These are phyloP conservation scores for Hedya salicella DNA, from an alignment of 2,888 invertebrate species.

Conservation along the genomic window DNA sequence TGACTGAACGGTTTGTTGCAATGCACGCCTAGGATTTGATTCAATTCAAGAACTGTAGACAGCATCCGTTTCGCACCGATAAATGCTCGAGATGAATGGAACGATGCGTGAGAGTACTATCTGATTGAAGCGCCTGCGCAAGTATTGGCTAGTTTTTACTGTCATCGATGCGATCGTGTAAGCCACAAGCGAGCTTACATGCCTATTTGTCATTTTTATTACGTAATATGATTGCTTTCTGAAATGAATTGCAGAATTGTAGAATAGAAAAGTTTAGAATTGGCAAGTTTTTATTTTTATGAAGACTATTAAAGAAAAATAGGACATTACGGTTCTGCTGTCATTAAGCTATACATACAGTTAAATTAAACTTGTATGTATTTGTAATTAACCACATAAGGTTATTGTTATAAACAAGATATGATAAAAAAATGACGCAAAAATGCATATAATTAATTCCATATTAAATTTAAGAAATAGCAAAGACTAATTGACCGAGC, in stretches of 20 bases:
- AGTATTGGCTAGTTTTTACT: slow-evolving; percentile 54
- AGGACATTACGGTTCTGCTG: no score
- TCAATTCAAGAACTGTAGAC: slow-evolving; percentile 60
- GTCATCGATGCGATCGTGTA: slow-evolving; percentile 60
- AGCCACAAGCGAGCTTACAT: slow-evolving; percentile 68
- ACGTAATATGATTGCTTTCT: slow-evolving; percentile 74
- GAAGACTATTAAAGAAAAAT: no score
- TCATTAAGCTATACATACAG: no score
- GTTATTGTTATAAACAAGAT: no score
- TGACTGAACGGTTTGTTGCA: slow-evolving; percentile 7
- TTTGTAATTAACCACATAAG: no score
- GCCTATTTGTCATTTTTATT: slow-evolving; percentile 77
- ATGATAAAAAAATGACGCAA: no score
- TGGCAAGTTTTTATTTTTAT: slow-evolving; percentile 13
- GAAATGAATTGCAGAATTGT: slow-evolving; percentile 52
- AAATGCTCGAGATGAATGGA: slow-evolving; percentile 74
- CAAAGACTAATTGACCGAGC: no score
- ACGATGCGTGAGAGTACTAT: slow-evolving; percentile 72
- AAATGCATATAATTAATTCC: no score
- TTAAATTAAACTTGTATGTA: no score
- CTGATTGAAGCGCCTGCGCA: slow-evolving; percentile 60
- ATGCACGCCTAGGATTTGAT: slow-evolving; percentile 45
- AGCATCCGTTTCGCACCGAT: slow-evolving; percentile 72
- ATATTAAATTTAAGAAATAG: no score
- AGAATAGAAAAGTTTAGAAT: slow-evolving; percentile 48